Conservation (phyloP, 1,140 invertebrate species). For the Drosophila bipectinata region DNA sequence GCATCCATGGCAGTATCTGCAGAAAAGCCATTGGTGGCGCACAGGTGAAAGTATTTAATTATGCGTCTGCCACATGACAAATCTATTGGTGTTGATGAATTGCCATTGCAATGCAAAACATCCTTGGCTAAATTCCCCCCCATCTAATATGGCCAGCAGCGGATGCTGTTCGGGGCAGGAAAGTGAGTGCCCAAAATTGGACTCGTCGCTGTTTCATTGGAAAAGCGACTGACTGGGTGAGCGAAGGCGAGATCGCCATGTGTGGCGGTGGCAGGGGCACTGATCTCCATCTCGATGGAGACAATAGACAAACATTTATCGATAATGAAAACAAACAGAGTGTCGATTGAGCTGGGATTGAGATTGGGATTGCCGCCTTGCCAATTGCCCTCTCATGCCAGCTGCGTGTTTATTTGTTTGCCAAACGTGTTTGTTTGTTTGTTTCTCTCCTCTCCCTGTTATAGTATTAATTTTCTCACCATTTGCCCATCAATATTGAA, state of each 20-base stretch:
- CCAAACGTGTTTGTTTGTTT: slow-evolving; percentile 38
- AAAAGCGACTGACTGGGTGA: slow-evolving; percentile 22
- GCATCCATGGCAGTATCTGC: slow-evolving; percentile 8
- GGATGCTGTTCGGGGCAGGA: slow-evolving; percentile 58
- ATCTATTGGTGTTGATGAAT: slow-evolving; percentile 69
- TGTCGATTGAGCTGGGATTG: slow-evolving; percentile 27
- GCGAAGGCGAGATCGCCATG: slow-evolving; percentile 39
- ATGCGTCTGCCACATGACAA: slow-evolving; percentile 73
- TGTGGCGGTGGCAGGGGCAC: slow-evolving; percentile 46
- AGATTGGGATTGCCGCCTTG: too few relatives aligned
- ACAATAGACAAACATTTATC: slow-evolving; percentile 53
- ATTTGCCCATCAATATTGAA: slow-evolving; percentile 18
- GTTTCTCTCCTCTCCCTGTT: slow-evolving; percentile 3
- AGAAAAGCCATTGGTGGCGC: not conserved
- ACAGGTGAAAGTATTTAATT: slow-evolving; percentile 80
- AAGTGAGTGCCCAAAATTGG: slow-evolving; percentile 68
- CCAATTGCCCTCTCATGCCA: not conserved
- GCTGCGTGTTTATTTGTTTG: slow-evolving; percentile 40
- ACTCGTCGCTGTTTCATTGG: slow-evolving; percentile 53
- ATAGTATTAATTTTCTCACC: slow-evolving; percentile 24
- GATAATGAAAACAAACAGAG: slow-evolving; percentile 45
- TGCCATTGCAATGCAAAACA: slow-evolving; percentile 70
- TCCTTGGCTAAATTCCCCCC: slow-evolving; percentile 61
- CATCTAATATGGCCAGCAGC: slow-evolving; percentile 37
- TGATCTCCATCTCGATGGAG: slow-evolving; percentile 46